phyloP scores from a whole-genome alignment of 2,888 invertebrate species.

The Orchestes rusci region DNA sequence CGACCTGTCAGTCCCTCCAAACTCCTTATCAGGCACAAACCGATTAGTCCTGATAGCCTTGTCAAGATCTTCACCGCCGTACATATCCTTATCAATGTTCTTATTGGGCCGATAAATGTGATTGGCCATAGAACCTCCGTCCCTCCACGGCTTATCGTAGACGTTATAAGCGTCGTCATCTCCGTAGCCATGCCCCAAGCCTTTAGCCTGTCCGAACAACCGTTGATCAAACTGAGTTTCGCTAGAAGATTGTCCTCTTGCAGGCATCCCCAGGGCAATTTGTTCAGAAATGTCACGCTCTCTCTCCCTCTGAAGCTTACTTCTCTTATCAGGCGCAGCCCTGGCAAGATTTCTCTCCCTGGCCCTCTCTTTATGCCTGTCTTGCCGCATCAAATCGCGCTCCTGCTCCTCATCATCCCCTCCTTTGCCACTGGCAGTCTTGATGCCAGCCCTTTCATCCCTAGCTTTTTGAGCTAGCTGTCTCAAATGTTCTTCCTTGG shows the following conservation, averaged over 20 bases:
- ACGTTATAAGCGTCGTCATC: slow-evolving; percentile 98
- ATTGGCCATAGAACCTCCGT: slow-evolving; percentile 71
- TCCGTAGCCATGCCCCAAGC: slow-evolving; percentile 83
- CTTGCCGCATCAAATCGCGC: slow-evolving; percentile 78
- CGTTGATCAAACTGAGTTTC: slow-evolving; percentile 93
- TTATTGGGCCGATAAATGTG: slow-evolving; percentile 86
- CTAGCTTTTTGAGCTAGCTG: slow-evolving; percentile 91
- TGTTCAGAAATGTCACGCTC: slow-evolving; percentile 98
- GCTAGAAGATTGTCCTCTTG: slow-evolving; percentile 60
- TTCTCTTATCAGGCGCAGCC: slow-evolving; percentile 90
- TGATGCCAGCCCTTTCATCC: slow-evolving; percentile 86
- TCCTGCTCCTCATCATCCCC: slow-evolving; percentile 65
- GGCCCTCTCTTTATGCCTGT: slow-evolving; percentile 85
- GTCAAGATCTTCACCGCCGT: slow-evolving; percentile 86
- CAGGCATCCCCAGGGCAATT: slow-evolving; percentile 93
- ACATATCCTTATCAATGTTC: slow-evolving; percentile 83
- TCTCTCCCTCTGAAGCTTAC: slow-evolving; percentile 79
- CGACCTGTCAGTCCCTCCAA: slow-evolving; percentile 79
- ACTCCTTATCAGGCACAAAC: slow-evolving; percentile 97
- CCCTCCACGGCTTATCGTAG: slow-evolving; percentile 97
- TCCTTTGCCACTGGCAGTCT: slow-evolving; percentile 36
- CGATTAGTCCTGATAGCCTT: slow-evolving; percentile 79
- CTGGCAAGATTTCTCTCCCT: slow-evolving; percentile 88
- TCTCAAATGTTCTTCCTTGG: slow-evolving; percentile 91
- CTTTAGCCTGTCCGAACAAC: slow-evolving; percentile 89